These are phyloP conservation scores for Rhabdornis inornatus DNA, from an alignment of 2,113 vertebrate genomes.

Conservation along the genomic window DNA sequence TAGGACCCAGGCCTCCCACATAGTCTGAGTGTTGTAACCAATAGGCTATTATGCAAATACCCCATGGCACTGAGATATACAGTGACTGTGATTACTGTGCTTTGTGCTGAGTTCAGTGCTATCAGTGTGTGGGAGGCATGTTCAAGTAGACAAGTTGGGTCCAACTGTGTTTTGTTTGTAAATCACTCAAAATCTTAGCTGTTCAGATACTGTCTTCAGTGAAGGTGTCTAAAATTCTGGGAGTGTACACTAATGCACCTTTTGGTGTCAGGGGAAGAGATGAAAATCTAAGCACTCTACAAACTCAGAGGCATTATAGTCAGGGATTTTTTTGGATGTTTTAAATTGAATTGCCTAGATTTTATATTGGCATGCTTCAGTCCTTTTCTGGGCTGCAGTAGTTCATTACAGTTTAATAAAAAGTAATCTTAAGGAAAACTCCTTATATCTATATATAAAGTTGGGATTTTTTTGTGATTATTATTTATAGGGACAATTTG, in stretches of 20 bases:
- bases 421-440: not conserved
- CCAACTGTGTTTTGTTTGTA: not conserved
- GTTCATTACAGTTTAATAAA: not conserved
- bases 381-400: not conserved
- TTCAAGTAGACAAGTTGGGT: not conserved
- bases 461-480: not conserved
- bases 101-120: constrained; percentile 3
- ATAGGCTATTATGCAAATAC: not conserved
- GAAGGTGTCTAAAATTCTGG: not conserved
- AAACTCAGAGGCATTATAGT: not conserved
- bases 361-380: not conserved
- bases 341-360: not conserved
- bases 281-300: not conserved
- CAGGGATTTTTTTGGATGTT: not conserved
- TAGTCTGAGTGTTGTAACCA: not conserved
- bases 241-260: not conserved
- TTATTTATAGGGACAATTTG: not conserved
- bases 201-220: not conserved
- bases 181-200: not conserved
- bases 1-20: not conserved
- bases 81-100: not conserved
- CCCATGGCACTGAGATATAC: not conserved
- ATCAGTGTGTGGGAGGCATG: not conserved
- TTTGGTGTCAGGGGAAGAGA: not conserved
- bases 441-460: not conserved